Percentiles rank a stretch among this genome's conserved stretches.
phyloP scores from a whole-genome alignment of 2,797 vertebrate genomes.

The Onychomys torridus region DNA sequence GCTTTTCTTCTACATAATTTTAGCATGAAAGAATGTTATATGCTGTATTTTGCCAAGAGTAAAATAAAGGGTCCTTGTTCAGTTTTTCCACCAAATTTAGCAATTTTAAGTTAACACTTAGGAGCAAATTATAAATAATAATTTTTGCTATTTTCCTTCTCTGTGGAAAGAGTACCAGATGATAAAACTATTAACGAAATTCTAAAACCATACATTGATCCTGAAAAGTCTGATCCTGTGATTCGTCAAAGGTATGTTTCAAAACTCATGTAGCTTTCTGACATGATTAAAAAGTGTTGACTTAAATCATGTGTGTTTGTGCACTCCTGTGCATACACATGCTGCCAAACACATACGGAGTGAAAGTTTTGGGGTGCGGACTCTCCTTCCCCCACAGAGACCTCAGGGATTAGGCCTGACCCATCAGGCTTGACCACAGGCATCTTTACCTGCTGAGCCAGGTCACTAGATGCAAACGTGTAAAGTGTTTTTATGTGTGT shows the following conservation, averaged over 20 bases:
- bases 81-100: conserved; percentile 58
- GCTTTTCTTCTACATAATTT: conserved; percentile 62
- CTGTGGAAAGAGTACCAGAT: conserved; percentile 91
- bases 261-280: conserved; percentile 47
- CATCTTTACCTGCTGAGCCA: neutral
- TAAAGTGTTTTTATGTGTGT: neutral
- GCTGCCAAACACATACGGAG: neutral
- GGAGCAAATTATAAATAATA: conserved; percentile 60
- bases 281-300: conserved; percentile 50
- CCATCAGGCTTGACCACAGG: no score
- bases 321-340: neutral
- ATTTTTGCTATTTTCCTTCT: conserved; percentile 78
- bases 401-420: neutral
- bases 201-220: conserved; percentile 93
- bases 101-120: conserved; percentile 67
- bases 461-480: neutral
- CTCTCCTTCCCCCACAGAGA: neutral
- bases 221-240: conserved; percentile 94
- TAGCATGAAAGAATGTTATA: conserved; percentile 61
- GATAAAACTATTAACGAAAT: conserved; percentile 91
- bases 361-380: neutral
- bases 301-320: neutral
- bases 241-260: conserved; percentile 93
- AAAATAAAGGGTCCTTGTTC: conserved; percentile 63
- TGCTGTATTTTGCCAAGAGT: conserved; percentile 69